Percentiles rank a stretch among this genome's conserved stretches.
Evolutionary conservation across 1,140 invertebrate genomes (phyloP).

Genomic region (Cherax destructor): DNA sequence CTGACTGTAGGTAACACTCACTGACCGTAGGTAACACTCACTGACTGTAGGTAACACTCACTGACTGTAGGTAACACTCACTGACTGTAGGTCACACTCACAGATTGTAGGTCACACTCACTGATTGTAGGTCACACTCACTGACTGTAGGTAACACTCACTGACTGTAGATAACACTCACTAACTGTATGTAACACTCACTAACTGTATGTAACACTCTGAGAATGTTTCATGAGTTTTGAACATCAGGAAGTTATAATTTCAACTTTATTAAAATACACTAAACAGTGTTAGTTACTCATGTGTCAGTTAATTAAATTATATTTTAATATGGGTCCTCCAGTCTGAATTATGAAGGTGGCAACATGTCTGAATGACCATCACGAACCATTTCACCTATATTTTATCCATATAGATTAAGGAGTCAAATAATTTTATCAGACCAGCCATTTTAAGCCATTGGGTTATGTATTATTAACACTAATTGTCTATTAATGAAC

Average conservation of each 20-base stretch:
- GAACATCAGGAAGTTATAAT: no score
- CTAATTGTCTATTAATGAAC: not conserved
- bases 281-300: not conserved
- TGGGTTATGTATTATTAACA: not conserved
- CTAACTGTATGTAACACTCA: not conserved
- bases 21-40: no score
- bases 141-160: no score
- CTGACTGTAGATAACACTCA: not conserved
- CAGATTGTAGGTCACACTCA: no score
- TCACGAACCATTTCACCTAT: conserved; percentile 12
- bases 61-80: no score
- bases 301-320: not conserved
- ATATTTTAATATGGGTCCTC: not conserved
- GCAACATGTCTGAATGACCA: conserved; percentile 11
- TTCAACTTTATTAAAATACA: not conserved
- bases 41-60: no score
- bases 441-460: not conserved
- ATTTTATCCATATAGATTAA: not conserved
- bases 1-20: no score
- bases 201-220: not conserved
- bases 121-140: no score
- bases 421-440: not conserved
- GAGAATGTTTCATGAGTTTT: no score
- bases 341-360: not conserved
- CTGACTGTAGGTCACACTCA: no score